These are phyloP conservation scores for Xanthia togata DNA, from an alignment of 2,888 invertebrate species.

Conservation along the genomic window DNA sequence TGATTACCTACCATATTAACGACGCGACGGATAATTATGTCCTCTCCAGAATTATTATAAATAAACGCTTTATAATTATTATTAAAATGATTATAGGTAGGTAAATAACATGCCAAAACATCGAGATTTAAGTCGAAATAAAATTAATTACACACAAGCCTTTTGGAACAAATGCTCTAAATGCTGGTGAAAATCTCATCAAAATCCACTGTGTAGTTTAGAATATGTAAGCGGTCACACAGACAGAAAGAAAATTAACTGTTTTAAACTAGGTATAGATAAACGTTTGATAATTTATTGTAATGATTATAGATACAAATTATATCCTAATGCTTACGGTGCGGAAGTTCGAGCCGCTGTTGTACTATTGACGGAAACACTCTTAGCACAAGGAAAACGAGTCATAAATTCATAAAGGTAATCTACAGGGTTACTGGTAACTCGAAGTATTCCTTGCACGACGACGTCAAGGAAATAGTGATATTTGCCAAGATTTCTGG, in stretches of 20 bases:
- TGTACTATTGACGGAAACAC: not conserved
- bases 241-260: not conserved
- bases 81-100: not conserved
- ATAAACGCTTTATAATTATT: not conserved
- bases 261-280: not conserved
- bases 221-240: not conserved
- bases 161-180: not conserved
- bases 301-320: constrained; percentile 1
- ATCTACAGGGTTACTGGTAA: no score
- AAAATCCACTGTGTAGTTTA: not conserved
- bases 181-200: not conserved
- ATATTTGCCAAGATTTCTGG: no score
- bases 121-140: not conserved
- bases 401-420: not conserved
- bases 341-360: not conserved
- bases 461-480: no score
- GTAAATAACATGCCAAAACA: not conserved
- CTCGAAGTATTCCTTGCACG: no score
- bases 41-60: not conserved
- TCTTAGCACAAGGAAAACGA: not conserved
- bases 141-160: not conserved
- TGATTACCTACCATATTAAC: constrained; percentile 13
- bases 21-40: not conserved
- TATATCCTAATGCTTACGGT: not conserved
- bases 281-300: not conserved